These are phyloP conservation scores for Indicator indicator DNA, from an alignment of 2,113 vertebrate species.

Conservation along the genomic window DNA sequence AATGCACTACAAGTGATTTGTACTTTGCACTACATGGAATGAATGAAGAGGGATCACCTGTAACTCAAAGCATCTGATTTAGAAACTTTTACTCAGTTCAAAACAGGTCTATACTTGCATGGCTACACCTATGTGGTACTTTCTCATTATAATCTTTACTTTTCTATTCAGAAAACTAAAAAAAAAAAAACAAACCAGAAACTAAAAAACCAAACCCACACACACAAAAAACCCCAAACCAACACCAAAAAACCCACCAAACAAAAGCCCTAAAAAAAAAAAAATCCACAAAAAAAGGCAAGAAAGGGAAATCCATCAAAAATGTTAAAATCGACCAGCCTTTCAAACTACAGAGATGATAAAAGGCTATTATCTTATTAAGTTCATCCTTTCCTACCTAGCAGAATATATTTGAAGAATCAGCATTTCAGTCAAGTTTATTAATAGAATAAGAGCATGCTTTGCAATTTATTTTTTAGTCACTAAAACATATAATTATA, in stretches of 20 bases:
- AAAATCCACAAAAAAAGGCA: neutral
- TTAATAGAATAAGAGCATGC: slow-evolving; percentile 5
- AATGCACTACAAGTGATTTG: neutral
- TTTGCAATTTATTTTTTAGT: neutral
- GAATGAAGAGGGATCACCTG: neutral
- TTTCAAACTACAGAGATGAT: neutral
- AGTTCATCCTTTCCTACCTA: neutral
- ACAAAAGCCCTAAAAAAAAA: neutral
- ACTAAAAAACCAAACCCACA: neutral
- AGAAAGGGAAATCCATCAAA: neutral
- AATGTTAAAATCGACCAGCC: neutral
- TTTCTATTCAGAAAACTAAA: neutral
- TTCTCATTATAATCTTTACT: neutral
- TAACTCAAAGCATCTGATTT: neutral
- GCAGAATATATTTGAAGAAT: neutral
- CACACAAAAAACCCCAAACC: neutral
- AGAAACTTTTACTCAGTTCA: neutral
- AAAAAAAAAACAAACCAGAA: neutral
- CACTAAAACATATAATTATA: slow-evolving; percentile 25
- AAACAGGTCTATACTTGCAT: neutral
- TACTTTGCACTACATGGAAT: neutral
- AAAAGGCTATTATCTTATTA: neutral
- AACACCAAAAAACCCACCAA: too few relatives aligned
- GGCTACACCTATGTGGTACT: neutral
- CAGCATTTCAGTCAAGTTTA: neutral